Conservation (phyloP, 2,113 vertebrate genomes). For the Lepus americanus region DNA sequence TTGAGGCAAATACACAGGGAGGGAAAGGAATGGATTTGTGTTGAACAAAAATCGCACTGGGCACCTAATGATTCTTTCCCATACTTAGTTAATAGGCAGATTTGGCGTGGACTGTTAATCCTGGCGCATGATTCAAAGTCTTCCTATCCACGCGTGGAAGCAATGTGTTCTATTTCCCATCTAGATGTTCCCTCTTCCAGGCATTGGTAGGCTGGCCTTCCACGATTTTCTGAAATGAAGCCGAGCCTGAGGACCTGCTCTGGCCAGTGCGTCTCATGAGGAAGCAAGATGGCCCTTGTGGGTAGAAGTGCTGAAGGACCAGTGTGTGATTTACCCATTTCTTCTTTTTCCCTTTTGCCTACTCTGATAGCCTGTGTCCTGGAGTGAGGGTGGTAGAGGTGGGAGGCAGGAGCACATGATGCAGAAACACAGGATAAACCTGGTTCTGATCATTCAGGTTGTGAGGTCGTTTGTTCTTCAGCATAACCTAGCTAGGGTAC, state of each 20-base stretch:
- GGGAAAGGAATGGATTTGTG: neutral
- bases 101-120: neutral
- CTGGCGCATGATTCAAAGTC: neutral
- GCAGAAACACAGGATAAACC: neutral
- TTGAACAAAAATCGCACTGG: neutral
- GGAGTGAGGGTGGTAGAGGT: neutral
- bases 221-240: neutral
- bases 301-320: neutral
- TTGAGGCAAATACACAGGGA: neutral
- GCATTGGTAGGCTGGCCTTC: neutral
- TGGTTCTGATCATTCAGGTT: neutral
- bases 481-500: neutral
- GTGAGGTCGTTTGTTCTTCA: neutral
- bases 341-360: neutral
- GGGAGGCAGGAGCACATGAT: no score
- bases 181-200: neutral
- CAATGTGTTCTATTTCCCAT: neutral
- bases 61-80: neutral
- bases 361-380: neutral
- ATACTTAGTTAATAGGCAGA: neutral
- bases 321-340: neutral
- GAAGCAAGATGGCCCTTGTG: neutral
- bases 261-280: neutral
- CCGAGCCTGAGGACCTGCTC: neutral
- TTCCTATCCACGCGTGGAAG: conserved; percentile 15